Conservation (phyloP, 2,113 vertebrate genomes). For the Chitala chitala region DNA sequence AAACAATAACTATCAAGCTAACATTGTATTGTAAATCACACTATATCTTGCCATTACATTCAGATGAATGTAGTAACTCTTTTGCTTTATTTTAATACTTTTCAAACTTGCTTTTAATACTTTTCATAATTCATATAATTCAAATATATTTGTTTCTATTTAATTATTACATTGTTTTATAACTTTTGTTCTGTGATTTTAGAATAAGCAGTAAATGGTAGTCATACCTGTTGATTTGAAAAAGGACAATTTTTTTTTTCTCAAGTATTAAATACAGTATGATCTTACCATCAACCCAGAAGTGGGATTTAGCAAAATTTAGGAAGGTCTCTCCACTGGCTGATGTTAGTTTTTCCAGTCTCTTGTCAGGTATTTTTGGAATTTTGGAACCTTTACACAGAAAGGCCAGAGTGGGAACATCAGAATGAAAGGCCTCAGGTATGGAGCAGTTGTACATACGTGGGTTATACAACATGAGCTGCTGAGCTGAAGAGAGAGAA, state of each 20-base stretch:
- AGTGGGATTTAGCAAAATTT: conserved; percentile 78
- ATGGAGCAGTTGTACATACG: conserved; percentile 81
- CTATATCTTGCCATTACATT: too few relatives aligned
- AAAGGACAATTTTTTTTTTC: too few relatives aligned
- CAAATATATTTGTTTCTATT: not conserved
- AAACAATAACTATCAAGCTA: too few relatives aligned
- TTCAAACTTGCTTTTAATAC: too few relatives aligned
- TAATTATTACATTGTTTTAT: not conserved
- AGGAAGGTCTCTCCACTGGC: conserved; percentile 68
- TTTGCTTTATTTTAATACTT: too few relatives aligned
- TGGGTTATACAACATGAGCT: conserved; percentile 74
- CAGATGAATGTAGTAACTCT: too few relatives aligned
- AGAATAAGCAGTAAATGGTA: too few relatives aligned
- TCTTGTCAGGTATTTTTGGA: conserved; percentile 38
- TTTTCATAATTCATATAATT: too few relatives aligned
- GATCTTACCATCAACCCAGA: conserved; percentile 76
- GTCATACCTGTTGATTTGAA: not conserved
- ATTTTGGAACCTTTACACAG: conserved; percentile 61
- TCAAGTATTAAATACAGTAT: not conserved
- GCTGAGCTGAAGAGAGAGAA: conserved; percentile 60
- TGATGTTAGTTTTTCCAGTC: conserved; percentile 62
- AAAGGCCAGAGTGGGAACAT: conserved; percentile 63
- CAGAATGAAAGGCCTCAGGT: conserved; percentile 57
- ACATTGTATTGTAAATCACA: too few relatives aligned
- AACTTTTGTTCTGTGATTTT: too few relatives aligned